These are phyloP conservation scores for Darevskia mixta DNA, from an alignment of 2,797 vertebrate species.

Conservation along the genomic window DNA sequence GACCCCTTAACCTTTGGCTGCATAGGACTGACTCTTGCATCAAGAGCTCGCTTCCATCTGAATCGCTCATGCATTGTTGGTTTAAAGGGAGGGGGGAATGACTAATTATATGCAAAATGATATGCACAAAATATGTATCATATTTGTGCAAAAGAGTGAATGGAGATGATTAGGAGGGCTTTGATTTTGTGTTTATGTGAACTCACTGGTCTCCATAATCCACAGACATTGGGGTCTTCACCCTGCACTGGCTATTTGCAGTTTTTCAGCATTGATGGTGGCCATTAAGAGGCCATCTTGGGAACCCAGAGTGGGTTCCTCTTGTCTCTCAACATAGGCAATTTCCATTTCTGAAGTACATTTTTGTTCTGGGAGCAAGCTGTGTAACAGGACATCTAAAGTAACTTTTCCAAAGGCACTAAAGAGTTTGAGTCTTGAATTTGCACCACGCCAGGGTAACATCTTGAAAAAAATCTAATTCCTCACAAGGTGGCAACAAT, in stretches of 20 bases:
- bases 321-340: neutral
- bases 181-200: neutral
- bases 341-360: neutral
- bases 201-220: neutral
- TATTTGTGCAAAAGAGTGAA: neutral
- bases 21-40: no score
- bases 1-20: no score
- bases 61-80: no score
- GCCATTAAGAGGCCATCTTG: neutral
- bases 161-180: neutral
- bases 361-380: constrained; percentile 38
- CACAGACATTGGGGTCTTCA: no score
- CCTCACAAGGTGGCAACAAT: constrained; percentile 77
- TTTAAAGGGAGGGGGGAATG: no score
- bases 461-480: constrained; percentile 72
- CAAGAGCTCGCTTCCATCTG: no score
- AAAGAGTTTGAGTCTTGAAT: constrained; percentile 68
- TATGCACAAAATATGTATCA: no score
- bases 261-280: neutral
- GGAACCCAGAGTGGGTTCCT: neutral
- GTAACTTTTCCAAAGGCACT: constrained; percentile 65
- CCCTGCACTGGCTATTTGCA: no score
- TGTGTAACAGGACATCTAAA: constrained; percentile 20
- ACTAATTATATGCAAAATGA: no score
- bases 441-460: constrained; percentile 65